These are phyloP conservation scores for Polydrusus cervinus DNA, from an alignment of 2,888 invertebrate species.

Conservation along the genomic window DNA sequence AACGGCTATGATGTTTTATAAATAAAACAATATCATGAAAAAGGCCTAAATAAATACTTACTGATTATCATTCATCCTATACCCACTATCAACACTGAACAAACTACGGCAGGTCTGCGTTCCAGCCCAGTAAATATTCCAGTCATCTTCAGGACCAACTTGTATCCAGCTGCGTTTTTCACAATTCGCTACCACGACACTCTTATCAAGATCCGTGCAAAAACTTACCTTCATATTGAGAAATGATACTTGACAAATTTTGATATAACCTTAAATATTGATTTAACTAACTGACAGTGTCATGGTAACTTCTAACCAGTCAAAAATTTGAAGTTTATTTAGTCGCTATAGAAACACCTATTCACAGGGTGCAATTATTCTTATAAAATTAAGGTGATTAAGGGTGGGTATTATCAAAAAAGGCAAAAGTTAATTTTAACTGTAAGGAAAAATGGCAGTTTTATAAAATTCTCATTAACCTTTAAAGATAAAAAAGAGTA, in stretches of 20 bases:
- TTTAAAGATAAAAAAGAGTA: too few species aligned
- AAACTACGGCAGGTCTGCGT: constrained; percentile 92
- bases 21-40: too few species aligned
- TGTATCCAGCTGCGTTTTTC: constrained; percentile 93
- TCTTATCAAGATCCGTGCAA: constrained; percentile 94
- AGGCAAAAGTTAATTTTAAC: too few species aligned
- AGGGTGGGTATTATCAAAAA: too few species aligned
- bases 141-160: constrained; percentile 92
- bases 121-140: constrained; percentile 97
- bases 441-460: too few species aligned
- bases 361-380: background rate
- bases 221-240: constrained; percentile 74
- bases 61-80: constrained; percentile 94
- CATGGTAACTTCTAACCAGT: background rate
- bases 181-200: constrained; percentile 92
- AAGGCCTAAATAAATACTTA: constrained; percentile 68
- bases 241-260: constrained; percentile 44
- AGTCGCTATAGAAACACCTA: background rate
- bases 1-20: too few species aligned
- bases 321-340: background rate
- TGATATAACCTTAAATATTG: constrained; percentile 49
- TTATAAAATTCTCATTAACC: too few species aligned
- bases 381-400: background rate
- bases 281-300: constrained; percentile 29
- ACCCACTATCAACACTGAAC: constrained; percentile 93